Percentiles rank a stretch among this genome's conserved stretches.
Conservation (phyloP, 2,797 vertebrate species). For the Syncerus caffer region DNA sequence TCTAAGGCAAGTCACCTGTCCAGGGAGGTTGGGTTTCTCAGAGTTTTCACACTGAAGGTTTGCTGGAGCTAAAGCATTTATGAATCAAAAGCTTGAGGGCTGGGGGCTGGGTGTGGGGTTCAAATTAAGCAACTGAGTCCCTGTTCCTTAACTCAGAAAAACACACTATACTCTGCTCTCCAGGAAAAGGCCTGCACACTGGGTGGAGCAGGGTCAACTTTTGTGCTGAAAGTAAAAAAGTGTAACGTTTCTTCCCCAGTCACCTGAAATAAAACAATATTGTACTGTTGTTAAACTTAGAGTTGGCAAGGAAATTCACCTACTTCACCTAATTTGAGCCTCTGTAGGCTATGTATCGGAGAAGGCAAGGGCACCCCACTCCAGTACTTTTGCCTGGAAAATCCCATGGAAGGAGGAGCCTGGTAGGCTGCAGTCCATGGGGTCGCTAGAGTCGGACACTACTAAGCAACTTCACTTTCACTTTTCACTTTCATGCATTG, state of each 20-base stretch:
- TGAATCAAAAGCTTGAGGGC: not conserved
- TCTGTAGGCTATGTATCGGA: not conserved
- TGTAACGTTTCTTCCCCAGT: not conserved
- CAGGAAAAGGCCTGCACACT: not conserved
- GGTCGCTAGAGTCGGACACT: too few species aligned
- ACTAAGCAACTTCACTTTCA: too few species aligned
- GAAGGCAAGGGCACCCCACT: too few species aligned
- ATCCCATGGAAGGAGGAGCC: too few species aligned
- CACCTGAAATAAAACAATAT: constrained; percentile 4
- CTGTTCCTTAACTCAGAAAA: not conserved
- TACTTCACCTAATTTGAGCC: not conserved
- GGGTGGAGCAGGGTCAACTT: not conserved
- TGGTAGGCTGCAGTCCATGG: too few species aligned
- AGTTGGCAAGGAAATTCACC: not conserved
- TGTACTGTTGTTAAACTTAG: not conserved
- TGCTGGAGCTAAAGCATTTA: not conserved
- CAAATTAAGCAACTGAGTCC: not conserved
- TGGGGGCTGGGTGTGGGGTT: not conserved
- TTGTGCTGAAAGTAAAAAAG: not conserved
- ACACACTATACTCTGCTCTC: not conserved
- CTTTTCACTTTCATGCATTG: too few species aligned
- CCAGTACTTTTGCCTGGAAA: too few species aligned
- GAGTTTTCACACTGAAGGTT: not conserved
- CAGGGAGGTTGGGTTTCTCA: not conserved
- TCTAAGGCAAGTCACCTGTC: not conserved